Base-by-base conservation (phyloP, 1,140 invertebrate genomes). In the Pantala flavescens region DNA sequence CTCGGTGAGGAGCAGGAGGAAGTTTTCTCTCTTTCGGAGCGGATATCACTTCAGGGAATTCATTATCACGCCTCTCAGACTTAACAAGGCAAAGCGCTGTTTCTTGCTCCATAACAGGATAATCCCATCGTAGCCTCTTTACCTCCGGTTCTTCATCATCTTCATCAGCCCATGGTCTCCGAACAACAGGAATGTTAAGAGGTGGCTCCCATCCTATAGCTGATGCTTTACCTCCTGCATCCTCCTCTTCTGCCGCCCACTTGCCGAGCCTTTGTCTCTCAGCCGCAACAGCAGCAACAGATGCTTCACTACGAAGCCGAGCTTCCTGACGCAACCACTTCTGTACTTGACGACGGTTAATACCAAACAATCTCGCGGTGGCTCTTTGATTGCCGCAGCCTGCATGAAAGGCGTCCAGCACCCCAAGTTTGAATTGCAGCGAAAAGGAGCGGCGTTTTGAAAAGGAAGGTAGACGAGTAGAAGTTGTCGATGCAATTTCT, bases 311-410 rank as follows among this genome's bases (percentile, higher is more conserved):
- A 3, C 84, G 77, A 0, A 88, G 79, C 43, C 87, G 82, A 3
- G 80, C 77, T 74, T 88, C 87, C 74, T 87, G 85, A 16, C 84
- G 82, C 3, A 89, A 77, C 87, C 88, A 89, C 77, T 88, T 88
- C 75, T 89, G 87, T 11, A 89, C 86, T 79, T 89, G 87, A n/a
- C 87, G 83, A 7, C 87, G 82, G 78, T 89, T 87, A 74, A 89
- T 86, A 71, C 86, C 84, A 77, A 86, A 89, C 78, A 89, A 88
- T 24, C 84, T 82, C 0, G 87, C 88, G 0, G 88, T 88, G 12
- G 88, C 86, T 71, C 87, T 80, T 76, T 88, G 88, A 77, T 89
- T 89, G 0, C 86, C 86, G 23, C 84, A 83, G 43, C 87, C 86
- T 0, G 81, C 79, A 73, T 85, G 82, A 74, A 85, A 87, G 19